These are phyloP conservation scores for Aplysia californica DNA, from an alignment of 1,140 invertebrate species.

Conservation along the genomic window DNA sequence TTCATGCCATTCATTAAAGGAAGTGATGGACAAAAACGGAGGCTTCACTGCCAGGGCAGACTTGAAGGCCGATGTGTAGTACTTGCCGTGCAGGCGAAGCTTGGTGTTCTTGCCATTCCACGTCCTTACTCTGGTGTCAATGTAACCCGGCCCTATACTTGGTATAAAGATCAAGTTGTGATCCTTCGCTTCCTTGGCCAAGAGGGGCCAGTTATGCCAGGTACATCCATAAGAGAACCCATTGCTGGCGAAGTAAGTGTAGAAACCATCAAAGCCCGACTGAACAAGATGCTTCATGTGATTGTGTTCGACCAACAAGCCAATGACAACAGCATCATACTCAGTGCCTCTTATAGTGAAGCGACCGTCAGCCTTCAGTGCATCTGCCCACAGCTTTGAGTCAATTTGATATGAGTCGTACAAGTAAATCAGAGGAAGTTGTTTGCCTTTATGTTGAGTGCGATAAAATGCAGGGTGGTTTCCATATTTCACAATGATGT, in stretches of 20 bases:
- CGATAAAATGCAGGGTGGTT: slow-evolving; percentile 69
- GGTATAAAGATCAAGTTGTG: slow-evolving; percentile 68
- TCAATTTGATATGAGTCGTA: slow-evolving; percentile 69
- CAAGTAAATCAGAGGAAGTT: slow-evolving; percentile 69
- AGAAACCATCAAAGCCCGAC: slow-evolving; percentile 71
- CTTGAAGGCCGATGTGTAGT: slow-evolving; percentile 66
- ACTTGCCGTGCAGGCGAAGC: slow-evolving; percentile 64
- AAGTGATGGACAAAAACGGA: slow-evolving; percentile 68
- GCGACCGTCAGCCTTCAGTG: slow-evolving; percentile 57
- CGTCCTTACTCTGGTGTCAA: slow-evolving; percentile 69
- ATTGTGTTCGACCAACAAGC: slow-evolving; percentile 64
- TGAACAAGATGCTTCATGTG: slow-evolving; percentile 56
- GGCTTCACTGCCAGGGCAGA: slow-evolving; percentile 60
- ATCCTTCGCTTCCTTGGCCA: slow-evolving; percentile 58
- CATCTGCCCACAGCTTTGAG: slow-evolving; percentile 59
- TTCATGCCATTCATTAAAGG: slow-evolving; percentile 73
- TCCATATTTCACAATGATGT: slow-evolving; percentile 68
- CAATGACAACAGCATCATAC: slow-evolving; percentile 69
- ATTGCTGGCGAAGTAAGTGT: slow-evolving; percentile 71
- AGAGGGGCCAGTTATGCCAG: slow-evolving; percentile 65
- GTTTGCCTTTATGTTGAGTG: slow-evolving; percentile 37
- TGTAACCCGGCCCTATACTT: slow-evolving; percentile 70
- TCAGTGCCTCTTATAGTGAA: slow-evolving; percentile 63
- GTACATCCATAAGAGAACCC: slow-evolving; percentile 69
- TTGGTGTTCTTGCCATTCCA: slow-evolving; percentile 69